A percentile compares a stretch with the other conserved stretches of the same genome.
Evolutionary conservation across 2,888 invertebrate species (phyloP).

Genomic region (Cetonia aurata): DNA sequence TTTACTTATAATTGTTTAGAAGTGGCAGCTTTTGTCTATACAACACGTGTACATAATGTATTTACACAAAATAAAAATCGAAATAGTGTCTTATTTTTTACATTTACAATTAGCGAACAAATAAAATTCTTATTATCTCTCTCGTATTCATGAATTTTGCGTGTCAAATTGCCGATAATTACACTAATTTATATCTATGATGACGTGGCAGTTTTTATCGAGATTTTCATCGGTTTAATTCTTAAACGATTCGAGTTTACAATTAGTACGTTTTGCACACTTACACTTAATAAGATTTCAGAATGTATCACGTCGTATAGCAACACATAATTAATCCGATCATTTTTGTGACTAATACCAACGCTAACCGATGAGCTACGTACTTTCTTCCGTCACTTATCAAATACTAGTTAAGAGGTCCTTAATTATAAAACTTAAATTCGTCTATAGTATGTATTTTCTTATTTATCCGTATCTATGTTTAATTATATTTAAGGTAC

Average conservation of each 20-base stretch:
- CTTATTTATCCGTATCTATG: neutral
- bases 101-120: conserved; percentile 11
- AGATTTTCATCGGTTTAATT: neutral
- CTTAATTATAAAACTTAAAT: conserved; percentile 28
- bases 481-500: neutral
- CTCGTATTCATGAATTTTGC: neutral
- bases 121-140: conserved; percentile 11
- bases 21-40: conserved; percentile 25
- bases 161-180: neutral
- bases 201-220: conserved; percentile 34
- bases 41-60: conserved; percentile 20
- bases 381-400: conserved; percentile 5
- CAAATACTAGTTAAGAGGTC: neutral
- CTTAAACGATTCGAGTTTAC: conserved; percentile 13
- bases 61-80: conserved; percentile 26
- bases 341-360: conserved; percentile 9
- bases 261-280: conserved; percentile 9
- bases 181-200: conserved; percentile 9
- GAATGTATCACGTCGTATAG: conserved; percentile 7
- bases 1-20: neutral
- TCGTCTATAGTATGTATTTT: conserved; percentile 7
- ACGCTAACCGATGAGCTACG: neutral
- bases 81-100: conserved; percentile 3
- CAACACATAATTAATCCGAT: conserved; percentile 7
- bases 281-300: conserved; percentile 7